Base-by-base conservation (phyloP, 1,140 invertebrate species). In the Helicoverpa zea region DNA sequence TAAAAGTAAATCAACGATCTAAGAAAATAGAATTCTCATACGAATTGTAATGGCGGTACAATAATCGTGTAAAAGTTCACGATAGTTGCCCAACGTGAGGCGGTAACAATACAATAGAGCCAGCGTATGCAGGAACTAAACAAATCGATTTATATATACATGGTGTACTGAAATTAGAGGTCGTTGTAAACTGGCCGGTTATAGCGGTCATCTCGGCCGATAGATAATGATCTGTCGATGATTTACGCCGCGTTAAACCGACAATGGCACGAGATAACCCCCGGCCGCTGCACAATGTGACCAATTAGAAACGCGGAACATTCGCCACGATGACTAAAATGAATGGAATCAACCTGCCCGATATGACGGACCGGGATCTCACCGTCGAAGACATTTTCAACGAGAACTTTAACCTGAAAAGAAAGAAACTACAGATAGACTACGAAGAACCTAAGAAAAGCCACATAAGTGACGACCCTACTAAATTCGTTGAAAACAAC, bases 11-110 rank as follows among this genome's bases (percentile, higher is more conserved):
- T 89, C 86, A 91, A 87, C 89, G 86, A 90, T 91, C 84, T 84
- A 89, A 93, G 90, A 93, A 92, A 94, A 94, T 94, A 94, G 92
- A 94, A 92, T 94, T 94, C 93, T 94, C 92, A 94, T 94, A 94
- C 92, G 88, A 92, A 94, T 89, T 83, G 90, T 94, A 94, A 94
- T 94, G 88, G 86, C 83, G 63, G 90, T 88, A 93, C 92, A 92
- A 94, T 94, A 92, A 93, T 94, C 92, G 91, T 93, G 92, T 94
- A 94, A 94, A 94, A 94, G 93, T 95, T 94, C 92, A 95, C 91
- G 91, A 94, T 93, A 88, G 86, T 94, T 94, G 89, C 90, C 88
- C 89, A 94, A 93, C 87, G 75, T 66, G 79, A 73, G 70, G 84
- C 89, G 84, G 89, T 90, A 92, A 93, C 92, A 91, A 94, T 93